These are phyloP conservation scores for Augiades crinisus DNA, from an alignment of 2,888 invertebrate species.

Conservation along the genomic window DNA sequence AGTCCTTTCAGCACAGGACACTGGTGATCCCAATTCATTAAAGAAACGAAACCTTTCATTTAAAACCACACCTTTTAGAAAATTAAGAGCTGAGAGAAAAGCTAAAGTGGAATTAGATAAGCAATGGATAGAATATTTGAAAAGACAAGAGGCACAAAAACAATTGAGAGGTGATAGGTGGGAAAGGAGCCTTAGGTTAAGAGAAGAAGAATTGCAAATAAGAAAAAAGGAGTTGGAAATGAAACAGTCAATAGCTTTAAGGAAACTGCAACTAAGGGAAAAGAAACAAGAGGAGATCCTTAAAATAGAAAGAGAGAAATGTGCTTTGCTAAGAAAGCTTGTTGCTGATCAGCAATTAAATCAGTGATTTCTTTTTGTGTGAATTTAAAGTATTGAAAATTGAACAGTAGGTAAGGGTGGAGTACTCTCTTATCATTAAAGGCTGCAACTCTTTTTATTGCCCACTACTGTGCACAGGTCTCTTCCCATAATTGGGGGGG, in stretches of 20 bases:
- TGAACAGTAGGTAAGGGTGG: too few relatives aligned
- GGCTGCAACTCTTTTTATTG: too few relatives aligned
- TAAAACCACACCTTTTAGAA: slow-evolving; percentile 51
- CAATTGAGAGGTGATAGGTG: slow-evolving; percentile 53
- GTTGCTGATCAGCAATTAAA: slow-evolving; percentile 42
- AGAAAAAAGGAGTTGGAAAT: slow-evolving; percentile 58
- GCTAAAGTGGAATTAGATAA: slow-evolving; percentile 60
- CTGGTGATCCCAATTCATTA: slow-evolving; percentile 38
- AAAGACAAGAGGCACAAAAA: slow-evolving; percentile 55
- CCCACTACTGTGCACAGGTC: too few relatives aligned
- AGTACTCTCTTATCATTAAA: too few relatives aligned
- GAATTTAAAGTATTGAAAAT: too few relatives aligned
- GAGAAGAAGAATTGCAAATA: slow-evolving; percentile 57
- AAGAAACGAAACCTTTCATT: slow-evolving; percentile 39
- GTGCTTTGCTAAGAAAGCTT: slow-evolving; percentile 51
- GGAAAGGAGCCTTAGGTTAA: slow-evolving; percentile 54
- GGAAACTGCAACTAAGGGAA: slow-evolving; percentile 55
- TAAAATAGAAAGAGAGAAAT: slow-evolving; percentile 61
- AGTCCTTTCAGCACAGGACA: slow-evolving; percentile 42
- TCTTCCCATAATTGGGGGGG: too few relatives aligned
- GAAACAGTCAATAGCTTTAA: slow-evolving; percentile 57
- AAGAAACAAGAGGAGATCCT: slow-evolving; percentile 59
- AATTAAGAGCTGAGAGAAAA: slow-evolving; percentile 52
- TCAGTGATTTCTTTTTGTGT: slow-evolving; percentile 1
- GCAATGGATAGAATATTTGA: slow-evolving; percentile 61